Evolutionary conservation across 2,797 vertebrate species (phyloP).

Genomic region (Numenius phaeopus): DNA sequence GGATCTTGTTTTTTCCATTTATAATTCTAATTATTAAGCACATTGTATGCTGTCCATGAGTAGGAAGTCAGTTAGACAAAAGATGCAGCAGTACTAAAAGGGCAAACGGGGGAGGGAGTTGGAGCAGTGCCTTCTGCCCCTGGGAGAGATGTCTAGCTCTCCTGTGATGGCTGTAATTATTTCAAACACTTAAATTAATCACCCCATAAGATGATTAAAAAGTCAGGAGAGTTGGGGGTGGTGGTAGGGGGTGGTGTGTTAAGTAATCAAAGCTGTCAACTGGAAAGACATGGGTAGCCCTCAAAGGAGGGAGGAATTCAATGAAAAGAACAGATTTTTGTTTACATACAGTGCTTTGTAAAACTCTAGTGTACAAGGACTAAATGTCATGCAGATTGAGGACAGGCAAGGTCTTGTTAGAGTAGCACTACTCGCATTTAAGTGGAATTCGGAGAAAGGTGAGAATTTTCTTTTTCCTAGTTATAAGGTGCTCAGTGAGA

Average conservation of each 20-base stretch:
- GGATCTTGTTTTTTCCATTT: not conserved
- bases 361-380: not conserved
- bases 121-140: not conserved
- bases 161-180: not conserved
- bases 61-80: not conserved
- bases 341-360: not conserved
- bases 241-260: not conserved
- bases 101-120: not conserved
- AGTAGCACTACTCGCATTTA: not conserved
- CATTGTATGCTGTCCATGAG: not conserved
- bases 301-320: not conserved
- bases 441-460: not conserved
- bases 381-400: not conserved
- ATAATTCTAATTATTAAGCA: not conserved
- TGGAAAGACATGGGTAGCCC: not conserved
- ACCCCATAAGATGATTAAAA: not conserved
- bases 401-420: not conserved
- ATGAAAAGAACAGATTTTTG: not conserved
- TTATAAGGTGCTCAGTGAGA: not conserved
- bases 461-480: not conserved
- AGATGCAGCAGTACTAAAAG: not conserved
- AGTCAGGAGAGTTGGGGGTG: not conserved
- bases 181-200: slow-evolving; percentile 12
- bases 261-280: not conserved
- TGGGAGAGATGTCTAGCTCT: not conserved